These are phyloP conservation scores for Hyphantria cunea DNA, from an alignment of 1,140 invertebrate species.

Conservation along the genomic window DNA sequence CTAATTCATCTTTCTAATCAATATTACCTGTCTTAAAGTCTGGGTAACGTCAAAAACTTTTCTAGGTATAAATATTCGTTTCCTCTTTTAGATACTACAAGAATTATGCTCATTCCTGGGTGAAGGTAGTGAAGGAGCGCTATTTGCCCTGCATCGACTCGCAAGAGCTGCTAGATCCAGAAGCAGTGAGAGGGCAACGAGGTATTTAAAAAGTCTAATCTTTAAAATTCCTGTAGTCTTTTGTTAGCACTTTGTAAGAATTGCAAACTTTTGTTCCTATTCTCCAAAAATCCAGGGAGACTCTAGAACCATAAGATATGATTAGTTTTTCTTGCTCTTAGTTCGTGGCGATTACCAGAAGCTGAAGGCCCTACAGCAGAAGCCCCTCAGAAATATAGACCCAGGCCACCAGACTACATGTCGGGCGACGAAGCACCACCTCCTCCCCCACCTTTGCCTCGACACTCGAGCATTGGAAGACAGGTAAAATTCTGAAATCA, in stretches of 20 bases:
- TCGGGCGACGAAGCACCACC: conserved; percentile 60
- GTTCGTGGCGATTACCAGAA: conserved; percentile 62
- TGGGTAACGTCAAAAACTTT: no score
- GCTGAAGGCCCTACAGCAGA: conserved; percentile 31
- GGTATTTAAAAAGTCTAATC: conserved; percentile 41
- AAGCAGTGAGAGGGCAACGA: conserved; percentile 52
- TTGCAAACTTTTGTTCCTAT: no score
- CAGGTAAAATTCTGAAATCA: conserved; percentile 31
- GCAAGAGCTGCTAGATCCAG: conserved; percentile 58
- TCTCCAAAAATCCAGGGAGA: no score
- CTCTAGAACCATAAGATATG: no score
- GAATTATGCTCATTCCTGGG: conserved; percentile 57
- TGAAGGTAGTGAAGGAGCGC: conserved; percentile 53
- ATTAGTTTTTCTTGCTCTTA: conserved; percentile 1
- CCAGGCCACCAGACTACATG: conserved; percentile 47
- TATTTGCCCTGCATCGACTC: conserved; percentile 63
- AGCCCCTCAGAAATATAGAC: conserved; percentile 52
- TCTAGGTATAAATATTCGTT: no score
- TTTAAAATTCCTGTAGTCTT: no score
- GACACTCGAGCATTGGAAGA: conserved; percentile 35
- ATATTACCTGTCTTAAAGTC: no score
- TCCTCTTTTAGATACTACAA: conserved; percentile 52
- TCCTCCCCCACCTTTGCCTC: conserved; percentile 50
- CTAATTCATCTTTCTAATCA: no score
- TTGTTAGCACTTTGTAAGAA: no score